Evolutionary conservation across 2,113 vertebrate genomes (phyloP), one percentile per base, ranked within the genome.

Genomic region (Setophaga petechia): DNA sequence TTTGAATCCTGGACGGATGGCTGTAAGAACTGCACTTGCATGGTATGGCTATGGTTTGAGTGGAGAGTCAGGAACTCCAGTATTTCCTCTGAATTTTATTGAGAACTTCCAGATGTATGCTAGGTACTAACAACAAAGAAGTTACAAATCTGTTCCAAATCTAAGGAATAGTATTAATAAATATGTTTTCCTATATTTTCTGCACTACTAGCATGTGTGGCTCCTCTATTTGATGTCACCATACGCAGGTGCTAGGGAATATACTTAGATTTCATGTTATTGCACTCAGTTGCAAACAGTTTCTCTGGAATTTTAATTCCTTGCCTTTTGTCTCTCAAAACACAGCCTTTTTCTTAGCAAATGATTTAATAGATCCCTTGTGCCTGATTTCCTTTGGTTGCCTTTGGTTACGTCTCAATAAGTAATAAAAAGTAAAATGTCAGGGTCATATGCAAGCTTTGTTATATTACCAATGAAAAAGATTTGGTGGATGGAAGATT

Each of bases 11-110:
- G 99, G 99, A 99, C 98, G 91, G 99, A 99, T 79, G 99, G 99
- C 98, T 99, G 99, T 97, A 99, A 98, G 98, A 99, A 99, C 98
- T 99, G 99, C 98, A 99, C 99, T 67, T 99, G 99, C 98, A 98
- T 98, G 98, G 99, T 99, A 98, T 54, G 99, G 57, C 92, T 97
- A 88, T 52, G 58, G 3, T 73, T 87, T 94, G 80, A 59, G 23
- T 75, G 54, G 39, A 87, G 49, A 72, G 23, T 46, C 8, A 31
- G 54, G 44, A 77, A 28, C 62, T 23, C 44, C 12, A 33, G 2
- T 61, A 22, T 43, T 81, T 55, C n/a, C 15, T 52, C 31, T 89
- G 61, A 85, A 94, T 87, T 96, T 87, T 85, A 82, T 74, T 81
- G 73, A 84, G 84, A 85, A 93, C 77, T 90, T 94, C 87, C n/a